Evolutionary conservation across 2,888 invertebrate species (phyloP), one percentile per base, ranked within the genome.

Genomic region (Neoascia interrupta): DNA sequence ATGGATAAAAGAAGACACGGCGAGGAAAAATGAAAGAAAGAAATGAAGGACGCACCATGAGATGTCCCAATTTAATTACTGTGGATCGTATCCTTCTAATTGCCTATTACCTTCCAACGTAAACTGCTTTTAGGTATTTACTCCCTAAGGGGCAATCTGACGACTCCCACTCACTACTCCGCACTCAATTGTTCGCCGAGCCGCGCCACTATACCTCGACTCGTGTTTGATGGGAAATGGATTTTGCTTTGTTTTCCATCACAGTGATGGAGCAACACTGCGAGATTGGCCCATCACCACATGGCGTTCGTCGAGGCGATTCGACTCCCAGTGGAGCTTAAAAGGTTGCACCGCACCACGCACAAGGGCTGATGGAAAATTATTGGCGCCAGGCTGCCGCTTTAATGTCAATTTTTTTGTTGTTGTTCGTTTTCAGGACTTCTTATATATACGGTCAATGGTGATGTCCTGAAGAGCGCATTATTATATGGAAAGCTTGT

Each of bases 41-140:
- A 49, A 49, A 60, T 61, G 49, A 66, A 66, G 66, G 73, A 84
- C 82, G 81, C 83, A 83, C 83, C 87, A 86, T 85, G 86, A 82
- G 83, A 83, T 83, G 85, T 76, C 75, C 81, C 75, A 82, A 86
- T 87, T 87, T 87, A 87, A 88, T 87, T 87, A 87, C 85, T 86
- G 85, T 85, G 86, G 85, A 85, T 85, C 87, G 86, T 86, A 86
- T 86, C 86, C 85, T 83, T 86, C 88, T 87, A 87, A 87, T 87
- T 88, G 87, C 85, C 87, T 86, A 88, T 88, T 88, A 87, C 79
- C 79, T 79, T 79, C 73, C 66, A 68, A 68, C 79, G 68, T 73
- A 79, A 79, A 79, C 79, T 79, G 79, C 79, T 73, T 79, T 79
- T 79, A 79, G 79, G 66, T 79, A 68, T 61, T 73, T 68, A 68